These are phyloP conservation scores for Halcyon smyrnensis DNA, from an alignment of 2,797 vertebrate species.

Conservation along the genomic window DNA sequence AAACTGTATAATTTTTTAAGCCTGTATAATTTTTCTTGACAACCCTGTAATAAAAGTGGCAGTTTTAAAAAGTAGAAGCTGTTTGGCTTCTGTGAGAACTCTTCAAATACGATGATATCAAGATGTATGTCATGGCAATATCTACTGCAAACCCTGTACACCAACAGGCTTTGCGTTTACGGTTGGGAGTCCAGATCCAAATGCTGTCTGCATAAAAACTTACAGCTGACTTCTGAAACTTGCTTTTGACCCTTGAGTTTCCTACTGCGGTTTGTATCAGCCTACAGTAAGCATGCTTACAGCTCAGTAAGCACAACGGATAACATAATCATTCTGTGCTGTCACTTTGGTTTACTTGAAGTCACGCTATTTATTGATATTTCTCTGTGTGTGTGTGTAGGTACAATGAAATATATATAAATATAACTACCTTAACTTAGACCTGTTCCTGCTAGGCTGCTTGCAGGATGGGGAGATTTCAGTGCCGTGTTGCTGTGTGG, in stretches of 20 bases:
- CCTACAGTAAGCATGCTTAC: background rate
- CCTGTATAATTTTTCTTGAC: background rate
- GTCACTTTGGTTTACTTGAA: background rate
- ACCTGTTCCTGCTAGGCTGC: background rate
- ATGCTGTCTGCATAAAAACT: background rate
- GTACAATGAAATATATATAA: background rate
- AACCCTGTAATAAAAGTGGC: background rate
- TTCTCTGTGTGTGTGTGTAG: background rate
- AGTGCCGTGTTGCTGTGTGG: background rate
- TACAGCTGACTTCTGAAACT: background rate
- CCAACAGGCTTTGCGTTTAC: background rate
- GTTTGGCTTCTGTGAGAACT: background rate
- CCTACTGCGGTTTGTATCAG: background rate
- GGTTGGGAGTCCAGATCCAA: background rate
- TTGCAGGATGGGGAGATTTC: background rate
- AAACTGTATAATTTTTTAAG: background rate
- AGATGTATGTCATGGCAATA: background rate
- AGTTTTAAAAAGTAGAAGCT: background rate
- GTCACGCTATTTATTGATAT: background rate
- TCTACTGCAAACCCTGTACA: fast-evolving
- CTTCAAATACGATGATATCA: background rate
- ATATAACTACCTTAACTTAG: background rate
- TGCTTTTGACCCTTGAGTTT: background rate
- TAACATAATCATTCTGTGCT: background rate
- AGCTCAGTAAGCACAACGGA: background rate